Percentiles rank a stretch among this genome's conserved stretches.
Evolutionary conservation across 2,888 invertebrate species (phyloP).

Genomic region (Bellardia bayeri): DNA sequence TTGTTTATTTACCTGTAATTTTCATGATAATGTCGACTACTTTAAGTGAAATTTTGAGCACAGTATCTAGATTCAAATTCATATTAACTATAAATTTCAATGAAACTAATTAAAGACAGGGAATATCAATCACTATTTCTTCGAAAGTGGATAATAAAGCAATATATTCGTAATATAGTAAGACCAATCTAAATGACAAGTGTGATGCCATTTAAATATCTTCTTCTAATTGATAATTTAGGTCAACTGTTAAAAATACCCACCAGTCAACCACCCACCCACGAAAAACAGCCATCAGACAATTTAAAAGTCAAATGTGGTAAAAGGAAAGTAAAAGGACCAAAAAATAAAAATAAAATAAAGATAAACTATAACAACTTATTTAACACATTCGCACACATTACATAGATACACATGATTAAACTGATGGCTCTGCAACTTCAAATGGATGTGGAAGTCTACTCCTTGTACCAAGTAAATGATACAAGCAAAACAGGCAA

Average conservation of each 20-base stretch:
- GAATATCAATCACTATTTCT: neutral
- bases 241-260: constrained; percentile 46
- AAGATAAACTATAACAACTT: constrained; percentile 75
- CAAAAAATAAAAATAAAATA: constrained; percentile 41
- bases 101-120: constrained; percentile 39
- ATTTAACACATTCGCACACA: constrained; percentile 69
- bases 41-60: no score
- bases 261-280: neutral
- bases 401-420: constrained; percentile 56
- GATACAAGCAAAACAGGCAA: constrained; percentile 37
- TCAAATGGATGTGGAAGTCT: constrained; percentile 6
- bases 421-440: constrained; percentile 57
- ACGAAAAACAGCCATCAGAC: constrained; percentile 6
- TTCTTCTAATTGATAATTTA: constrained; percentile 62
- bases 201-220: constrained; percentile 43
- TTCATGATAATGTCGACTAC: no score
- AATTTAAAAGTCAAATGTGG: constrained; percentile 75
- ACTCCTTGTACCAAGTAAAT: constrained; percentile 41
- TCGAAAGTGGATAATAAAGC: neutral
- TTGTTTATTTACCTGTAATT: no score
- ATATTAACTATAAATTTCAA: neutral
- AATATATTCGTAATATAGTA: neutral
- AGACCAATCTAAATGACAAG: constrained; percentile 15
- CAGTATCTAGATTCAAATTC: no score
- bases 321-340: constrained; percentile 42